Evolutionary conservation across 2,888 invertebrate genomes (phyloP).

Genomic region (Mongoloraphidia duomilia): DNA sequence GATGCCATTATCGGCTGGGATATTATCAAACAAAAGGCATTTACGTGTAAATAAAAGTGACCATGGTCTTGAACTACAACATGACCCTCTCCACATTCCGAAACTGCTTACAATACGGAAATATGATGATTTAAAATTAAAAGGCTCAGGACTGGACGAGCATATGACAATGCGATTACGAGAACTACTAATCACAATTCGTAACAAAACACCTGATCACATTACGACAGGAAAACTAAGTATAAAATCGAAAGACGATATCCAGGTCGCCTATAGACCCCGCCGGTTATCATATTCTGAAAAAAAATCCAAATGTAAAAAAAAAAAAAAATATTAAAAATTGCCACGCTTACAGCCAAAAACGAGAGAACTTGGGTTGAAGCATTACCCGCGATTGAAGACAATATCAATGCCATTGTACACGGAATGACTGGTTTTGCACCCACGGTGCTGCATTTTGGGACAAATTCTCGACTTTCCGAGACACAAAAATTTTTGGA

Average conservation of each 20-base stretch:
- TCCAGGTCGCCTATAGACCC: slow-evolving; percentile 11
- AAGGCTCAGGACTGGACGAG: background rate
- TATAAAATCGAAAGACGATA: slow-evolving; percentile 9
- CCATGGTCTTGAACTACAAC: slow-evolving; percentile 7
- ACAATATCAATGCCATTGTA: slow-evolving; percentile 10
- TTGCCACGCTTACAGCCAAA: slow-evolving; percentile 4
- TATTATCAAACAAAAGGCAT: slow-evolving; percentile 8
- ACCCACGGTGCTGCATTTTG: slow-evolving; percentile 9
- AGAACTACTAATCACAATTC: background rate
- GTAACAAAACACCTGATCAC: slow-evolving; percentile 7
- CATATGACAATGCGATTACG: slow-evolving; percentile 6
- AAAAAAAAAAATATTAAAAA: slow-evolving; percentile 11
- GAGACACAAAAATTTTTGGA: slow-evolving; percentile 11
- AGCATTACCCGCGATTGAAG: slow-evolving; percentile 8
- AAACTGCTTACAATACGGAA: slow-evolving; percentile 1
- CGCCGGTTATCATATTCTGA: slow-evolving; percentile 13
- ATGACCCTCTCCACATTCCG: slow-evolving; percentile 1
- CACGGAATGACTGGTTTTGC: slow-evolving; percentile 5
- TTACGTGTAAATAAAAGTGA: slow-evolving; percentile 3
- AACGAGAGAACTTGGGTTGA: slow-evolving; percentile 3
- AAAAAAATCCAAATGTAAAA: slow-evolving; percentile 12
- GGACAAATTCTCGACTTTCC: slow-evolving; percentile 11
- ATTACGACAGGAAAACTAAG: slow-evolving; percentile 10
- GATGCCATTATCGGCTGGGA: slow-evolving; percentile 13
- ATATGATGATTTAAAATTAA: slow-evolving; percentile 1